Percentiles rank a stretch among this genome's conserved stretches.
Conservation (phyloP, 2,888 invertebrate species). For the Nebria salina region DNA sequence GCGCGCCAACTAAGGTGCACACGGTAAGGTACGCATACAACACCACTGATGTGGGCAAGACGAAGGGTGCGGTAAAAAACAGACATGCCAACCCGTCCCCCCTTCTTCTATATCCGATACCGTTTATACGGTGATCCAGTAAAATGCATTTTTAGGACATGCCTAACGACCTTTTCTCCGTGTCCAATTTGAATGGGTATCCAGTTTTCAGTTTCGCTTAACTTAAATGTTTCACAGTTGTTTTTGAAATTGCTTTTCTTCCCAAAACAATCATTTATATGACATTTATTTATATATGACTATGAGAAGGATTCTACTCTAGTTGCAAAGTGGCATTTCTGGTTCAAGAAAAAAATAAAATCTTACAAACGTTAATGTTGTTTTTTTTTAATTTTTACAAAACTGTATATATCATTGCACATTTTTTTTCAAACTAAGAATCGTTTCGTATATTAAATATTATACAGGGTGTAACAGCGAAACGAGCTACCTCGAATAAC, state of each 20-base stretch:
- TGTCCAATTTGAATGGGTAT: neutral
- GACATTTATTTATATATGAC: too few relatives aligned
- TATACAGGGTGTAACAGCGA: too few relatives aligned
- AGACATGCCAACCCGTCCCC: neutral
- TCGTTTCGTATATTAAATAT: too few relatives aligned
- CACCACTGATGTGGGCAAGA: neutral
- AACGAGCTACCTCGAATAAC: too few relatives aligned
- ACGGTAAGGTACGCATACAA: neutral
- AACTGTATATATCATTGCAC: too few relatives aligned
- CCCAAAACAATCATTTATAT: neutral
- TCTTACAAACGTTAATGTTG: neutral
- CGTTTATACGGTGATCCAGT: neutral
- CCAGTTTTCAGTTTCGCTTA: neutral
- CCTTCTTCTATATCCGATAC: neutral
- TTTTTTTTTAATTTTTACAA: too few relatives aligned
- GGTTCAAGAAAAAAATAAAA: neutral
- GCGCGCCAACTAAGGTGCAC: slow-evolving; percentile 35
- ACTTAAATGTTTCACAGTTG: neutral
- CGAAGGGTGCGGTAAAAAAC: neutral
- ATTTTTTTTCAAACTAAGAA: too few relatives aligned
- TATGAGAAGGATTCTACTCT: too few relatives aligned
- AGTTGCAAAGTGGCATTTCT: too few relatives aligned
- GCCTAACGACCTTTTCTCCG: neutral
- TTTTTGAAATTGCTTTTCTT: neutral
- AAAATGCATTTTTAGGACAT: neutral